These are phyloP conservation scores for Lutjanus erythropterus DNA, from an alignment of 2,113 vertebrate species.

Conservation along the genomic window DNA sequence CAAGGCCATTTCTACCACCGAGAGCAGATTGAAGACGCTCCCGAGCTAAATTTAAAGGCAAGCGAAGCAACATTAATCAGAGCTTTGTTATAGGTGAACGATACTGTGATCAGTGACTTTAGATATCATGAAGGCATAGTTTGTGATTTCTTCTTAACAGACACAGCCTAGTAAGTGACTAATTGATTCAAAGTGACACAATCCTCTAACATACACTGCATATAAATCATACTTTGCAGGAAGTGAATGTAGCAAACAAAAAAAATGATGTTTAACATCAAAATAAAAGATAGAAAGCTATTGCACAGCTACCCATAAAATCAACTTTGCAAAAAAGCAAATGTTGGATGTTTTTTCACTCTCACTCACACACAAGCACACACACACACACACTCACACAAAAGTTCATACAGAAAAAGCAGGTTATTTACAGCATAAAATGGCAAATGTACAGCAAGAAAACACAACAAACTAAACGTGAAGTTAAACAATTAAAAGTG, in stretches of 20 bases:
- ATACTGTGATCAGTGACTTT: conserved; percentile 45
- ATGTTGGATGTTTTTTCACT: conserved; percentile 65
- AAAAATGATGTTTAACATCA: conserved; percentile 78
- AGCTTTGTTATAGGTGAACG: conserved; percentile 56
- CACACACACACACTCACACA: conserved; percentile 36
- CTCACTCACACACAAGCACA: conserved; percentile 29
- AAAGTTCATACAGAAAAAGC: conserved; percentile 51
- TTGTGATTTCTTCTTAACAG: conserved; percentile 50
- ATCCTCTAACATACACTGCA: conserved; percentile 54
- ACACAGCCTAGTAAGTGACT: conserved; percentile 54
- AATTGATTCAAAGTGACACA: conserved; percentile 57
- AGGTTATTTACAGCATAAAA: conserved; percentile 81
- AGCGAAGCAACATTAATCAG: conserved; percentile 73
- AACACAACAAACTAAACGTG: conserved; percentile 56
- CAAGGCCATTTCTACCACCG: conserved; percentile 65
- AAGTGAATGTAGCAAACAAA: conserved; percentile 60
- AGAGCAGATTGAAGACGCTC: conserved; percentile 45
- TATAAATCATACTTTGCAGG: conserved; percentile 51
- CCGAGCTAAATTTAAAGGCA: conserved; percentile 77
- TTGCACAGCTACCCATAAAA: conserved; percentile 86
- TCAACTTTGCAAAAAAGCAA: conserved; percentile 82
- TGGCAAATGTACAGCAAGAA: conserved; percentile 78
- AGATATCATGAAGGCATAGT: conserved; percentile 64
- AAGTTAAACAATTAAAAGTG: conserved; percentile 37
- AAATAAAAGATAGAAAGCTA: conserved; percentile 76